Evolutionary conservation across 1,140 invertebrate species (phyloP).

Genomic region (Alviniconcha marisindica): DNA sequence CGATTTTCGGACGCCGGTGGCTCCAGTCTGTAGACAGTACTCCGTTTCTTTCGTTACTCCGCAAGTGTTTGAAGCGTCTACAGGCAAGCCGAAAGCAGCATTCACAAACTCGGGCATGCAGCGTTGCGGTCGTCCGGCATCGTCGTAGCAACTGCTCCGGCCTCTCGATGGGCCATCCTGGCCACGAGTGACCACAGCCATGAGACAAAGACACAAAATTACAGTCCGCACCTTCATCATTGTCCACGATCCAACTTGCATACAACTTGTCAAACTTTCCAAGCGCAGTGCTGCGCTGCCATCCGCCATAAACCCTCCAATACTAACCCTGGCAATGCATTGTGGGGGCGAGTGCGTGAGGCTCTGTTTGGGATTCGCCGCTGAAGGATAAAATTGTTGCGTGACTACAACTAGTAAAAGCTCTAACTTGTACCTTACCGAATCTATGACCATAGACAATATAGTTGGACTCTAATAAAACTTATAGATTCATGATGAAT

Average conservation of each 20-base stretch:
- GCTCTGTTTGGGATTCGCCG: constrained; percentile 11
- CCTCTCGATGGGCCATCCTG: constrained; percentile 34
- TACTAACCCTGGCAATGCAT: constrained; percentile 22
- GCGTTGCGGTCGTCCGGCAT: constrained; percentile 81
- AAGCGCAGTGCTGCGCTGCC: constrained; percentile 13
- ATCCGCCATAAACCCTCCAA: constrained; percentile 10
- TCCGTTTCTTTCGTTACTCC: constrained; percentile 78
- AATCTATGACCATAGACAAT: no score
- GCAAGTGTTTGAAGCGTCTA: constrained; percentile 97
- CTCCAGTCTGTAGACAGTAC: constrained; percentile 93
- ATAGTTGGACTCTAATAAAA: no score
- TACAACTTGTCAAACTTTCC: constrained; percentile 41
- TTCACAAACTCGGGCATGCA: constrained; percentile 98
- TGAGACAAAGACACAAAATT: constrained; percentile 39
- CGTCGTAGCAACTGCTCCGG: constrained; percentile 77
- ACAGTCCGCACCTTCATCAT: constrained; percentile 31
- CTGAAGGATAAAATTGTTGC: no score
- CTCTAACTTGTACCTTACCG: no score
- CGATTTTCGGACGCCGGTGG: constrained; percentile 76
- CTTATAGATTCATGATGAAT: no score
- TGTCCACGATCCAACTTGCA: constrained; percentile 10
- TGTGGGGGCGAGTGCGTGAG: neutral
- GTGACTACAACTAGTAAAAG: no score
- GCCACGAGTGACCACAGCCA: neutral
- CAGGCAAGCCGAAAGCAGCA: constrained; percentile 86